Conservation (phyloP, 2,797 vertebrate genomes). For the Pantherophis alleghaniensis region DNA sequence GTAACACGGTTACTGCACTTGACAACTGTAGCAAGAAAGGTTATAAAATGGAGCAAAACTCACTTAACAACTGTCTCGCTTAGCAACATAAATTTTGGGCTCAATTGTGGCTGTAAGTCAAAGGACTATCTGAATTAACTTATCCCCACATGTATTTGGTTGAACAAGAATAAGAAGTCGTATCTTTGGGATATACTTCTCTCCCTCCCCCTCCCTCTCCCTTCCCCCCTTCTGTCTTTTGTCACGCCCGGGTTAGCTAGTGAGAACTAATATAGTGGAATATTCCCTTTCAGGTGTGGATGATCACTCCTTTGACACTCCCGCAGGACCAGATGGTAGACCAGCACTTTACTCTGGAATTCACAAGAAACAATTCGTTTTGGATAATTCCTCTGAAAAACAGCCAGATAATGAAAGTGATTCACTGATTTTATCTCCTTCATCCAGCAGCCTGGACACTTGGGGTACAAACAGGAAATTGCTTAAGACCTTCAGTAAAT, state of each 20-base stretch:
- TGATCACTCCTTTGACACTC: constrained; percentile 80
- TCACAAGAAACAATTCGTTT: constrained; percentile 85
- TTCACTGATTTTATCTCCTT: constrained; percentile 86
- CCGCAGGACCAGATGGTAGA: constrained; percentile 83
- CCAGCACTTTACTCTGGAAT: constrained; percentile 90
- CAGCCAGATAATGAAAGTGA: constrained; percentile 85
- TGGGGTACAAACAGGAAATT: constrained; percentile 89
- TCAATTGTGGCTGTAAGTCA: neutral
- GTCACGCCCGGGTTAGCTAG: neutral
- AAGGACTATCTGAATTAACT: neutral
- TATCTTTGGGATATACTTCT: neutral
- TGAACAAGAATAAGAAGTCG: neutral
- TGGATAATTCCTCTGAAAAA: constrained; percentile 80
- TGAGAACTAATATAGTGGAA: constrained; percentile 13
- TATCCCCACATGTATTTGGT: constrained; percentile 27
- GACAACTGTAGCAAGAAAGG: neutral
- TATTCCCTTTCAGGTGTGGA: constrained; percentile 68
- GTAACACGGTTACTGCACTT: neutral
- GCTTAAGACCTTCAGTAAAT: constrained; percentile 90
- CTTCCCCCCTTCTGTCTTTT: neutral
- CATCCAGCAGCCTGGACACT: constrained; percentile 88
- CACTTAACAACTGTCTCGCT: neutral
- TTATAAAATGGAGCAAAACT: neutral
- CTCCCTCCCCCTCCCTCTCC: neutral
- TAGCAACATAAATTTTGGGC: neutral